A percentile compares a stretch with the other conserved stretches of the same genome.
Conservation (phyloP, 2,113 vertebrate genomes). For the Phaethon lepturus region DNA sequence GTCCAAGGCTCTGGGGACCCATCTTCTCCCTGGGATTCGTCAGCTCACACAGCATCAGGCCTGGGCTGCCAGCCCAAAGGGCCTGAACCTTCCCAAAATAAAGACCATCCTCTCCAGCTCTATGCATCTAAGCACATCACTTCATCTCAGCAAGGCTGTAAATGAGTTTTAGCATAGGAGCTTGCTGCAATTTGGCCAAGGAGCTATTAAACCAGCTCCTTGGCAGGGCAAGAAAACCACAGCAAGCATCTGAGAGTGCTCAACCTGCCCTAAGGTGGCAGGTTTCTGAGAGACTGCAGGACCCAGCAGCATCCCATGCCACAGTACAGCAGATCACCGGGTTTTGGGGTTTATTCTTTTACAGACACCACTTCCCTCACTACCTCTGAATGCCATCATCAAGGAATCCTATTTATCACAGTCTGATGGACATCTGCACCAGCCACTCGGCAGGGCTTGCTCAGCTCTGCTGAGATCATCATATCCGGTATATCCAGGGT, state of each 20-base stretch:
- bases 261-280: background rate
- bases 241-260: background rate
- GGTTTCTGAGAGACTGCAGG: background rate
- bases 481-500: background rate
- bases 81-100: background rate
- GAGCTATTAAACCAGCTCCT: background rate
- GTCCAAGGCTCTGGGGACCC: background rate
- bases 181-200: rapidly evolving
- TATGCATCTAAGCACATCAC: background rate
- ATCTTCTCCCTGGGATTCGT: background rate
- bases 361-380: rapidly evolving
- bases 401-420: background rate
- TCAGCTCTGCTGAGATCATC: background rate
- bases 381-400: background rate
- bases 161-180: background rate
- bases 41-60: background rate
- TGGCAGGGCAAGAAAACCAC: background rate
- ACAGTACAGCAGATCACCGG: rapidly evolving
- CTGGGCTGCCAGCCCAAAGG: background rate
- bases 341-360: background rate
- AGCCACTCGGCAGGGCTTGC: rapidly evolving
- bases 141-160: background rate
- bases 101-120: background rate
- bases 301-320: background rate
- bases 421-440: background rate